These are phyloP conservation scores for Nasonovia ribisnigri DNA, from an alignment of 2,888 invertebrate genomes.

Conservation along the genomic window DNA sequence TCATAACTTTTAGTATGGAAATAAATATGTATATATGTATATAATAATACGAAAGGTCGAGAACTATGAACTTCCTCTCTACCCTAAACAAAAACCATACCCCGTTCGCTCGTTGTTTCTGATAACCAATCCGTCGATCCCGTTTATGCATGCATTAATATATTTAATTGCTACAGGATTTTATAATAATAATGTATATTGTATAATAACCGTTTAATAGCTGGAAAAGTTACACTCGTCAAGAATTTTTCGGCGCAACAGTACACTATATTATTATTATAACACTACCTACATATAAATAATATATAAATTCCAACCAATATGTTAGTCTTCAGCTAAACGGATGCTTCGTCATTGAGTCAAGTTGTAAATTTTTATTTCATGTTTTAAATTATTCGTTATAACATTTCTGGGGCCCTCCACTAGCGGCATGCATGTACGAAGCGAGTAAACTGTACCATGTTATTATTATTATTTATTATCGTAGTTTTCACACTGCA, in stretches of 20 bases:
- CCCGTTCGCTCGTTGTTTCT: background rate
- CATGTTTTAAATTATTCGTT: background rate
- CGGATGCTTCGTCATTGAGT: background rate
- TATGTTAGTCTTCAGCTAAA: background rate
- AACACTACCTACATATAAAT: background rate
- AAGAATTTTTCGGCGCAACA: background rate
- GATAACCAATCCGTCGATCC: background rate
- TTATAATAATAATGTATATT: background rate
- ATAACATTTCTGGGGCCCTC: background rate
- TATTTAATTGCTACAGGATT: background rate
- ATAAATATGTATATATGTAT: background rate
- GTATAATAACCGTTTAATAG: background rate
- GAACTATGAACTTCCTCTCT: background rate
- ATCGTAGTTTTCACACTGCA: background rate
- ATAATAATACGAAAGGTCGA: background rate
- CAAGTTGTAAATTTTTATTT: background rate
- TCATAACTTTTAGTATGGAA: background rate
- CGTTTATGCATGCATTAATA: background rate
- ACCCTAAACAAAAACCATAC: background rate
- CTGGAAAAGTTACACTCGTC: background rate
- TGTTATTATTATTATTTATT: background rate
- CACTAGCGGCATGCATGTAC: background rate
- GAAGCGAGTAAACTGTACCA: background rate
- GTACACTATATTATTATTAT: background rate
- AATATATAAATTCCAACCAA: too few species aligned